Evolutionary conservation across 2,888 invertebrate genomes (phyloP).

Genomic region (Drosophila nr. perissopoda): DNA sequence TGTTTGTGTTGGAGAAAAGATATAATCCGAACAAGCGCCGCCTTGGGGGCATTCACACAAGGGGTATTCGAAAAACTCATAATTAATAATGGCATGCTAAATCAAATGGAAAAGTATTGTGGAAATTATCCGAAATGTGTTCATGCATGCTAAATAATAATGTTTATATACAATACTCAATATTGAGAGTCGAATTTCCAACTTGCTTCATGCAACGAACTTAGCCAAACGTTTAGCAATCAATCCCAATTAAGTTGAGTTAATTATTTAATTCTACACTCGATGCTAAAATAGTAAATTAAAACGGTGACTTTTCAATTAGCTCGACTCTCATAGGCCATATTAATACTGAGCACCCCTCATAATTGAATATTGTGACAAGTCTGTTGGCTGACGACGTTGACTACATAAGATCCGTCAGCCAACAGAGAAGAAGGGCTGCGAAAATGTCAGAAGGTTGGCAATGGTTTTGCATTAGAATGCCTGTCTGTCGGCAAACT

Average conservation of each 20-base stretch:
- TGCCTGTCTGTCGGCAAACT: constrained; percentile 31
- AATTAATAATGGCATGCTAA: not conserved
- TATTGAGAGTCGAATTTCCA: not conserved
- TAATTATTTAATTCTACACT: not conserved
- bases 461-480: constrained; percentile 29
- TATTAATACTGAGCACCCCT: constrained; percentile 9
- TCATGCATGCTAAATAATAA: too few relatives aligned
- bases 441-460: constrained; percentile 24
- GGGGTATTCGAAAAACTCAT: not conserved
- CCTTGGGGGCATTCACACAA: constrained; percentile 41
- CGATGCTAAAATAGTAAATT: not conserved
- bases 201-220: not conserved
- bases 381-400: constrained; percentile 7
- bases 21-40: constrained; percentile 12
- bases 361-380: constrained; percentile 13
- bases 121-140: too few relatives aligned
- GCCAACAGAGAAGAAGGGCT: constrained; percentile 17
- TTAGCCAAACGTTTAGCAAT: not conserved
- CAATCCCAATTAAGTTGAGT: not conserved
- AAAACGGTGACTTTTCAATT: not conserved
- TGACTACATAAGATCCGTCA: constrained; percentile 13
- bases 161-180: too few relatives aligned
- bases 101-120: not conserved
- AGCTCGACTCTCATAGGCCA: not conserved
- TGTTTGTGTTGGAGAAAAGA: not conserved